These are phyloP conservation scores for Drosophila subsilvestris DNA, from an alignment of 2,888 invertebrate species.

Conservation along the genomic window DNA sequence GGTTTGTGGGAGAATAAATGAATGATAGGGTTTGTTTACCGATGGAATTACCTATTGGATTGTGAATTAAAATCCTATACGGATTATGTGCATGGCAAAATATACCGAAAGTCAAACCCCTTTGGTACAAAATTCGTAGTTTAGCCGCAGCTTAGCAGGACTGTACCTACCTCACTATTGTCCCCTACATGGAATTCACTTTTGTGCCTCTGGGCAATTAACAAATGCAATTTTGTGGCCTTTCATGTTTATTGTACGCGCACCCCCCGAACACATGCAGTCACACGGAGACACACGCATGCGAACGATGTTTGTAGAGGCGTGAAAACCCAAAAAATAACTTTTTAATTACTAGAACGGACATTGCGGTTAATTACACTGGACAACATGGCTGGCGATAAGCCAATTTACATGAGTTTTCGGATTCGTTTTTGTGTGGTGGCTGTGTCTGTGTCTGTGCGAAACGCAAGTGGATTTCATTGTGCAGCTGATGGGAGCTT, in stretches of 20 bases:
- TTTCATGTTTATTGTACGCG: conserved; percentile 38
- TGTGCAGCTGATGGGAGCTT: background rate
- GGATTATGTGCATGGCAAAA: background rate
- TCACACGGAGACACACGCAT: background rate
- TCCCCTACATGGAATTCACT: conserved; percentile 38
- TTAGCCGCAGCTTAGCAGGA: conserved; percentile 3
- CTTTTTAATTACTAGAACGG: conserved; percentile 48
- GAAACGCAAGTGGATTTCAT: background rate
- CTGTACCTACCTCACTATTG: background rate
- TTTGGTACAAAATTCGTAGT: background rate
- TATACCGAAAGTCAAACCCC: background rate
- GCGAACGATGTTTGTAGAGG: conserved; percentile 30
- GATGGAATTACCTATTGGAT: too few relatives aligned
- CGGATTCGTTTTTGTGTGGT: background rate
- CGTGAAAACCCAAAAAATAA: conserved; percentile 52
- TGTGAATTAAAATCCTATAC: background rate
- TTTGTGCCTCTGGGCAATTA: conserved; percentile 50
- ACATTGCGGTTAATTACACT: conserved; percentile 49
- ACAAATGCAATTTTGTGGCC: conserved; percentile 64
- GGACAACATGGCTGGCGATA: conserved; percentile 40
- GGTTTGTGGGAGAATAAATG: background rate
- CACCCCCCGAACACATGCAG: background rate
- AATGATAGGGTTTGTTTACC: background rate
- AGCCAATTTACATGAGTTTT: conserved; percentile 29
- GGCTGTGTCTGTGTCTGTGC: background rate